These are phyloP conservation scores for Dione juno DNA, from an alignment of 2,888 invertebrate species.

Conservation along the genomic window DNA sequence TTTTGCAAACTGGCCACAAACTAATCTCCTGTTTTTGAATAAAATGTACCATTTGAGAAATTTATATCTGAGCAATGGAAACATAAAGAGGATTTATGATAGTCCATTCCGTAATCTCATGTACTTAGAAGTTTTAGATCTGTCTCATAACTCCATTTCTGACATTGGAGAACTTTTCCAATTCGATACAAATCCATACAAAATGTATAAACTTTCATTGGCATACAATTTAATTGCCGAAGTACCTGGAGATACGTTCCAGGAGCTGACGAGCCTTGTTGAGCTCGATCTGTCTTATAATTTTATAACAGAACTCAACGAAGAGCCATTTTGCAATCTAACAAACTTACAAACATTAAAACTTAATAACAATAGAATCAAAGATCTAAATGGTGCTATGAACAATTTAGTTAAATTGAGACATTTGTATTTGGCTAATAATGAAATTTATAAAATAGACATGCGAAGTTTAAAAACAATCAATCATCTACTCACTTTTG, in stretches of 20 bases:
- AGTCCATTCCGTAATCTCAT: slow-evolving; percentile 60
- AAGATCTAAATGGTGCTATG: slow-evolving; percentile 70
- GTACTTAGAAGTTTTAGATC: slow-evolving; percentile 60
- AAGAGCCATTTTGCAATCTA: slow-evolving; percentile 67
- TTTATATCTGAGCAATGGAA: slow-evolving; percentile 56
- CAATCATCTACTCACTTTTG: slow-evolving; percentile 71
- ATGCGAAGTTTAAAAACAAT: slow-evolving; percentile 66
- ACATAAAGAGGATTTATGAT: slow-evolving; percentile 57
- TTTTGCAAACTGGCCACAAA: slow-evolving; percentile 56
- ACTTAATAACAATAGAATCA: slow-evolving; percentile 67
- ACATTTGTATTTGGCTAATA: slow-evolving; percentile 66
- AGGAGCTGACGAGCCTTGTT: slow-evolving; percentile 58
- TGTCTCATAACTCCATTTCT: slow-evolving; percentile 62
- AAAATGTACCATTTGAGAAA: slow-evolving; percentile 59
- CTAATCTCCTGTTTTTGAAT: slow-evolving; percentile 59
- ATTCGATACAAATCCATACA: slow-evolving; percentile 62
- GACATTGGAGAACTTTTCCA: slow-evolving; percentile 61
- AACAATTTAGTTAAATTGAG: slow-evolving; percentile 64
- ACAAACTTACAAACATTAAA: slow-evolving; percentile 61
- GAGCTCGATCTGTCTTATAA: slow-evolving; percentile 72
- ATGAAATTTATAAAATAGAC: slow-evolving; percentile 65
- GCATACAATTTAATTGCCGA: slow-evolving; percentile 60
- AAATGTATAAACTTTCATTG: slow-evolving; percentile 58
- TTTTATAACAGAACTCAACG: slow-evolving; percentile 59
- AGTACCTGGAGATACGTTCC: slow-evolving; percentile 60